phyloP scores from a whole-genome alignment of 2,113 vertebrate genomes.

The Hoplias malabaricus region DNA sequence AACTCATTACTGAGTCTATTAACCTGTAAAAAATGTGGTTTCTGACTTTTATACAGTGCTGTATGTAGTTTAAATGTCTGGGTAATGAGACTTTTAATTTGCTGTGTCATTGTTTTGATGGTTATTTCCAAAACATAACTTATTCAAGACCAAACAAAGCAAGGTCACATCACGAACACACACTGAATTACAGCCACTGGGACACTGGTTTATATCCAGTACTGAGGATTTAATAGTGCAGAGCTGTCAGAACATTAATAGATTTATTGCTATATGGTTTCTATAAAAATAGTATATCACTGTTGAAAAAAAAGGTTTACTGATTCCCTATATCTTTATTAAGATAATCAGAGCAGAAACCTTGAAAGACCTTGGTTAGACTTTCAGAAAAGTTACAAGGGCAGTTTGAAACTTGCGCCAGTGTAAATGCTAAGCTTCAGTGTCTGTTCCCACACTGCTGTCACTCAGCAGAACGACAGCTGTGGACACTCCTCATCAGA shows the following conservation, averaged over 20 bases:
- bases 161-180: slow-evolving; percentile 49
- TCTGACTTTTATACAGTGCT: neutral
- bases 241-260: neutral
- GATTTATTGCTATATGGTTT: neutral
- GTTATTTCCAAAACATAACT: slow-evolving; percentile 52
- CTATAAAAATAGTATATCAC: neutral
- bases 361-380: neutral
- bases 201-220: neutral
- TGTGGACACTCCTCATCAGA: slow-evolving; percentile 43
- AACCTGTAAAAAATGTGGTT: too few relatives aligned
- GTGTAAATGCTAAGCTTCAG: neutral
- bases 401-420: neutral
- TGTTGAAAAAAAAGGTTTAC: too few relatives aligned
- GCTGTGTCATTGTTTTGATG: slow-evolving; percentile 52
- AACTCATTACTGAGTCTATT: too few relatives aligned
- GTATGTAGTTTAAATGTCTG: neutral
- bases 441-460: slow-evolving; percentile 47
- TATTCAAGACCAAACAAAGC: slow-evolving; percentile 51
- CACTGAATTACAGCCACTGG: neutral
- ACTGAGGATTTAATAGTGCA: neutral
- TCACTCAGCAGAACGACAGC: slow-evolving; percentile 66
- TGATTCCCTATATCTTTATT: too few relatives aligned
- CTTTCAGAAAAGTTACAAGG: neutral
- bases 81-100: neutral
- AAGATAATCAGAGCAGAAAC: neutral